A percentile compares a stretch with the other conserved stretches of the same genome.
Evolutionary conservation across 2,797 vertebrate species (phyloP).

Genomic region (Sebastes nivosus): DNA sequence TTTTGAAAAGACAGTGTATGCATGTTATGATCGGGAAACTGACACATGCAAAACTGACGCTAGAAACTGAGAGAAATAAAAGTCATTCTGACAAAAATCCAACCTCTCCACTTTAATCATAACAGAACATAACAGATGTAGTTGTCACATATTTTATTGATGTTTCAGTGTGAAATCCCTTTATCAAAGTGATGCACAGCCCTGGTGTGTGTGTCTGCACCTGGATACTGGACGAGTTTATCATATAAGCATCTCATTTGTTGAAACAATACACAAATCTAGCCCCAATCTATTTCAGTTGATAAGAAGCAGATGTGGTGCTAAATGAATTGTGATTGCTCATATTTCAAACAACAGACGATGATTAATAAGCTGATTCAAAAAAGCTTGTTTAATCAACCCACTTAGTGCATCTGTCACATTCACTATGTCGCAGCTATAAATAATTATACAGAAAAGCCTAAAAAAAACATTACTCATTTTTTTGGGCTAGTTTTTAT

Average conservation of each 20-base stretch:
- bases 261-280: conserved; percentile 4
- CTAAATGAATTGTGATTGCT: conserved; percentile 25
- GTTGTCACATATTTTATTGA: background rate
- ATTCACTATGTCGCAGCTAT: background rate
- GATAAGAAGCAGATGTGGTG: conserved; percentile 42
- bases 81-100: background rate
- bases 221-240: conserved; percentile 10
- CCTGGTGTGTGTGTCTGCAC: background rate
- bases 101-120: background rate
- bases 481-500: background rate
- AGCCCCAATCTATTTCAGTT: background rate
- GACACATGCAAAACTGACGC: too few species aligned
- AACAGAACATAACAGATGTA: background rate
- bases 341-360: background rate
- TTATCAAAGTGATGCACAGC: conserved; percentile 7
- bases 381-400: conserved; percentile 11
- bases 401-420: conserved; percentile 2
- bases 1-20: too few species aligned
- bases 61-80: background rate
- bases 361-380: conserved; percentile 22
- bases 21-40: too few species aligned
- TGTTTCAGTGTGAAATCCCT: background rate
- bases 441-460: background rate
- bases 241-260: background rate
- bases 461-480: background rate